phyloP scores from a whole-genome alignment of 2,888 invertebrate genomes.

The Tetragnatha montana region DNA sequence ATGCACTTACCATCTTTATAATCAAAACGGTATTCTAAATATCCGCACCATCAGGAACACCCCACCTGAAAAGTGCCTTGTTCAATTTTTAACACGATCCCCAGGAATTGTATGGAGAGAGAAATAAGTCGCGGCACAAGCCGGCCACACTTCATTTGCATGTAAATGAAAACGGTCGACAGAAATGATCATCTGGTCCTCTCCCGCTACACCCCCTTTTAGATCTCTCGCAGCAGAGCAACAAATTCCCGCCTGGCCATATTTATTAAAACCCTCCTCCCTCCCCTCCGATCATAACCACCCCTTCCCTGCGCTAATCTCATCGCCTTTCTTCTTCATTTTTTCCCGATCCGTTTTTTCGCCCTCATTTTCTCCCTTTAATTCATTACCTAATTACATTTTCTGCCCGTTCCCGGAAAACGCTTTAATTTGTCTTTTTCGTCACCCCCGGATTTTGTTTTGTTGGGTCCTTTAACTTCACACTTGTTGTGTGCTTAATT shows the following conservation, averaged over 20 bases:
- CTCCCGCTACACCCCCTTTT: slow-evolving; percentile 21
- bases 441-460: slow-evolving; percentile 52
- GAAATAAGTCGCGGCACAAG: slow-evolving; percentile 62
- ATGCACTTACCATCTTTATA: too few species aligned
- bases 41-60: not conserved
- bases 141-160: slow-evolving; percentile 70
- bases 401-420: slow-evolving; percentile 64
- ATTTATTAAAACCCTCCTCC: slow-evolving; percentile 66
- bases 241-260: slow-evolving; percentile 71
- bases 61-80: slow-evolving; percentile 56
- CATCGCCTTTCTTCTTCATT: slow-evolving; percentile 26
- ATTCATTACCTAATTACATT: slow-evolving; percentile 71
- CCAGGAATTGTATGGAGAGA: not conserved
- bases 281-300: slow-evolving; percentile 9
- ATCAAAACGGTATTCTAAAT: too few species aligned
- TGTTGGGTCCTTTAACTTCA: slow-evolving; percentile 46
- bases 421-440: slow-evolving; percentile 68
- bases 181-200: slow-evolving; percentile 77
- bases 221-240: slow-evolving; percentile 48
- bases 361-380: slow-evolving; percentile 69
- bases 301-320: slow-evolving; percentile 54
- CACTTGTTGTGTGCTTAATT: slow-evolving; percentile 71
- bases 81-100: slow-evolving; percentile 70
- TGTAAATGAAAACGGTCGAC: slow-evolving; percentile 77
- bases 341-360: slow-evolving; percentile 21